Conservation (phyloP, 2,888 invertebrate genomes). For the Nemoura dubitans region DNA sequence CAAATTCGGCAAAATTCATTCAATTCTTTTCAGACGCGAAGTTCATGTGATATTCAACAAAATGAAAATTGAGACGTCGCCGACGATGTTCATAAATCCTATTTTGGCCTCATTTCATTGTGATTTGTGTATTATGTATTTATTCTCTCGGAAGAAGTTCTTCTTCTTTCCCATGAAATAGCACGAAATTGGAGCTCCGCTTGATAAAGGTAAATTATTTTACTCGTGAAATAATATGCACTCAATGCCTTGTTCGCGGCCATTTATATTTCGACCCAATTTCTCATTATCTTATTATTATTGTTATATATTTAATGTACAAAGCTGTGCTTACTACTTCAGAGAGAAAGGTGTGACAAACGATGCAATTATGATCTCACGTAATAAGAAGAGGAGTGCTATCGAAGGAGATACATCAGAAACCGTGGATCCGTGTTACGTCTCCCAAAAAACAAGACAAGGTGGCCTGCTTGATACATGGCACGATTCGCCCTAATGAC, state of each 20-base stretch:
- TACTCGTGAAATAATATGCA: background rate
- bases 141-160: background rate
- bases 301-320: background rate
- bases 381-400: slow-evolving; percentile 46
- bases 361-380: slow-evolving; percentile 41
- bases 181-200: background rate
- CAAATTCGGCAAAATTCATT: background rate
- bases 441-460: background rate
- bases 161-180: background rate
- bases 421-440: slow-evolving; percentile 32
- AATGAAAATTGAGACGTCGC: background rate
- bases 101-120: background rate
- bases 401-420: slow-evolving; percentile 35
- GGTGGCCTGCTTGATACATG: background rate
- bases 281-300: background rate
- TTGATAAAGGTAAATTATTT: background rate
- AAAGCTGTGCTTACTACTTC: background rate
- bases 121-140: background rate
- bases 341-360: slow-evolving; percentile 44
- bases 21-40: background rate
- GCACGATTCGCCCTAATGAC: background rate
- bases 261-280: background rate
- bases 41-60: background rate
- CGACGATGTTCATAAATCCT: background rate
- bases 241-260: background rate